Conservation (phyloP, 1,140 invertebrate genomes). For the Calliopsis andreniformis region DNA sequence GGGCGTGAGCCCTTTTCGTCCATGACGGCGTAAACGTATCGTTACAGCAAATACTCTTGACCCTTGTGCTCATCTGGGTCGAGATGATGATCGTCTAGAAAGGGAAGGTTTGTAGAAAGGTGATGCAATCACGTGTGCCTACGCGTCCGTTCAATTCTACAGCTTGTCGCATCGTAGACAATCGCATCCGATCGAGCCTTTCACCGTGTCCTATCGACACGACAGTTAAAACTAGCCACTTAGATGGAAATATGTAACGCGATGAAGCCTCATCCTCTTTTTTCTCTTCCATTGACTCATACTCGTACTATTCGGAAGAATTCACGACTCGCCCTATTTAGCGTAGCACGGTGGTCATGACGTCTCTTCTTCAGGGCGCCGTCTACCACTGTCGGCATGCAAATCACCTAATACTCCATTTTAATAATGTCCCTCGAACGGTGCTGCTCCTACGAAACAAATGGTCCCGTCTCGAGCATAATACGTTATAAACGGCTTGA, state of each 20-base stretch:
- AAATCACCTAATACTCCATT: constrained; percentile 62
- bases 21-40: neutral
- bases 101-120: too few relatives aligned
- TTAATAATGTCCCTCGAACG: constrained; percentile 56
- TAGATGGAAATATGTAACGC: neutral
- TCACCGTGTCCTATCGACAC: too few relatives aligned
- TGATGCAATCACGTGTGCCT: too few relatives aligned
- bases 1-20: too few relatives aligned
- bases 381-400: constrained; percentile 60
- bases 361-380: constrained; percentile 36
- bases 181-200: too few relatives aligned
- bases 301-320: neutral
- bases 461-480: constrained; percentile 39
- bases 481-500: constrained; percentile 32
- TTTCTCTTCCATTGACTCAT: too few relatives aligned
- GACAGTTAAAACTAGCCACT: too few relatives aligned
- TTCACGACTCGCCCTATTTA: constrained; percentile 39
- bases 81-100: too few relatives aligned
- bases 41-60: neutral
- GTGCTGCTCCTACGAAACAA: constrained; percentile 44
- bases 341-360: constrained; percentile 36
- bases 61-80: neutral
- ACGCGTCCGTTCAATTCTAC: too few relatives aligned
- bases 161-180: too few relatives aligned
- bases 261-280: neutral